Evolutionary conservation across 1,140 invertebrate species (phyloP), one percentile per base, ranked within the genome.

Genomic region (Charaxes varanes): DNA sequence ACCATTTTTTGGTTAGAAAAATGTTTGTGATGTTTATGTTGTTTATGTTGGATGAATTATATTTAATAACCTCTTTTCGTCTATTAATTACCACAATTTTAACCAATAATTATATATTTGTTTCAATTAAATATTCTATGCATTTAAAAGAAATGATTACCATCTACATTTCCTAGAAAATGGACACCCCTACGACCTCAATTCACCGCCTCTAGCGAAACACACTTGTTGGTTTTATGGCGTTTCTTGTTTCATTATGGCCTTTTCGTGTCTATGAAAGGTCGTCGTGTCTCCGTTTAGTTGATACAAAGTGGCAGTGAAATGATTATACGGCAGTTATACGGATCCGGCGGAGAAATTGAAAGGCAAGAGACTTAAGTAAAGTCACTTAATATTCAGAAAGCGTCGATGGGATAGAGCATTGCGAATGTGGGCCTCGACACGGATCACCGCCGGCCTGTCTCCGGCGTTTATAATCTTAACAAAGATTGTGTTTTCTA

Each of bases 371-470:
- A 54, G 47, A 44, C 53, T 46, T 41, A 38, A 41, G 35, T 41
- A 53, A 49, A 42, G 49, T 46, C 40, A 46, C 69, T 77, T 71
- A 65, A 62, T 64, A 73, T 73, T 71, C 72, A 62, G 48, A 66
- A 58, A 48, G 67, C 57, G 64, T 73, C 51, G 38, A 62, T 45
- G 53, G 57, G 59, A 68, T 70, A 59, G 50, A 60, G 47, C 66
- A 62, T 62, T 14, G 55, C 41, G 53, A 61, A 77, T 72, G 67
- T 76, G 53, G 62, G 55, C 52, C 62, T 51, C 53, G 61, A 67
- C 69, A 66, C 66, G 67, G 64, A 71, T 58, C 34, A 49, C 27
- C 11, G 33, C 34, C 11, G 18, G 30, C 33, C 12, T 14, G 16
- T 18, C 35, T 19, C 41, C 41, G 15, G 18, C 33, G n/a, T 13